phyloP scores from a whole-genome alignment of 2,797 vertebrate genomes.

The Smutsia gigantea region DNA sequence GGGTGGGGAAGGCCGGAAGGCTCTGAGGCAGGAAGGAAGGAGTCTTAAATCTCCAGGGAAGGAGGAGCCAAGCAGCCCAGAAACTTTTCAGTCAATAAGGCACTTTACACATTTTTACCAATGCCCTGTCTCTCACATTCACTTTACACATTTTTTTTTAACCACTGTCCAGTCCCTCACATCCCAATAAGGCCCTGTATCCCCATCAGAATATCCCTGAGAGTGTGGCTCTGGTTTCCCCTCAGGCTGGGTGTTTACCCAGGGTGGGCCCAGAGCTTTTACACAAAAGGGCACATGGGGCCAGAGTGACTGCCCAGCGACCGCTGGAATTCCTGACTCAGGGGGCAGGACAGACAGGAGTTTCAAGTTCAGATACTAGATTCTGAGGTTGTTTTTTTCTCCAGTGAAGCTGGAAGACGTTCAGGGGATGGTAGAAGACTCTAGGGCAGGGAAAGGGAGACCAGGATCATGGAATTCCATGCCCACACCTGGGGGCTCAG shows the following conservation, averaged over 20 bases:
- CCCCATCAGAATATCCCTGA: neutral
- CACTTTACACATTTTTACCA: neutral
- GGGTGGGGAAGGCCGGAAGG: neutral
- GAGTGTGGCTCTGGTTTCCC: neutral
- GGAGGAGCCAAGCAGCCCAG: neutral
- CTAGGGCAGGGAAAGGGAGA: neutral
- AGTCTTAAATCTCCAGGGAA: neutral
- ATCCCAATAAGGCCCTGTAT: neutral
- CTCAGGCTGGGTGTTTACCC: neutral
- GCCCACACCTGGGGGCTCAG: neutral
- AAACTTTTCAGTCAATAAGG: neutral
- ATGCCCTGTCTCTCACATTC: neutral
- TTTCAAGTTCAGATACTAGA: slow-evolving; percentile 43
- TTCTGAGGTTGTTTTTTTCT: slow-evolving; percentile 41
- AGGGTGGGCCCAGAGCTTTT: neutral
- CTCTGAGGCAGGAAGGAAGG: neutral
- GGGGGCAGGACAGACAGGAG: slow-evolving; percentile 61
- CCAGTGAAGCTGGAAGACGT: slow-evolving; percentile 3
- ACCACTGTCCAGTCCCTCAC: neutral
- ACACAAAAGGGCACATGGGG: neutral
- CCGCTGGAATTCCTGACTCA: slow-evolving; percentile 47
- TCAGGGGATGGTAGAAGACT: neutral
- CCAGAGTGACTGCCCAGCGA: neutral
- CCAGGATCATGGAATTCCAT: neutral
- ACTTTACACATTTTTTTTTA: neutral